A percentile compares a stretch with the other conserved stretches of the same genome.
Conservation (phyloP, 92 coral and sea anemone genomes). For the Siderastrea radians region DNA sequence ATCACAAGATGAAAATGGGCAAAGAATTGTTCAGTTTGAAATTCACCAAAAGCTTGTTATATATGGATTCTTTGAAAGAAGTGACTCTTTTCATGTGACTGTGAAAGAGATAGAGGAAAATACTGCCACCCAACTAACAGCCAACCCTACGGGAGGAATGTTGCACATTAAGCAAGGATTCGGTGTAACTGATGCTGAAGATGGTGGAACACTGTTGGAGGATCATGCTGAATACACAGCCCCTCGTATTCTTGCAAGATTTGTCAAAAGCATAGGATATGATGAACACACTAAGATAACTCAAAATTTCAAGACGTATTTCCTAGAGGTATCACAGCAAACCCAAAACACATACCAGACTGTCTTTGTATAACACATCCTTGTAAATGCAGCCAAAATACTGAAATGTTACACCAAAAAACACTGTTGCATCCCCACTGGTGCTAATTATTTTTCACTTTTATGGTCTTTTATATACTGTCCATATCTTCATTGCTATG, state of each 20-base stretch:
- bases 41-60: conserved; percentile 6
- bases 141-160: neutral
- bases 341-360: neutral
- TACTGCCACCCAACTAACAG: neutral
- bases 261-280: neutral
- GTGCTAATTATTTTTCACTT: too few species aligned
- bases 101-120: neutral
- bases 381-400: too few species aligned
- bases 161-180: conserved; percentile 7
- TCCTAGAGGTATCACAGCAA: neutral
- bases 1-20: conserved; percentile 16
- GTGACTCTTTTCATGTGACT: neutral
- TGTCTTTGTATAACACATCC: too few species aligned
- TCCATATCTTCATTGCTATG: too few species aligned
- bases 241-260: conserved; percentile 6
- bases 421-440: too few species aligned
- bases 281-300: neutral
- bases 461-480: too few species aligned
- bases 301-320: conserved; percentile 10
- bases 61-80: conserved; percentile 2
- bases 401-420: too few species aligned
- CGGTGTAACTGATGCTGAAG: neutral
- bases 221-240: conserved; percentile 19
- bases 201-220: conserved; percentile 22
- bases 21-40: conserved; percentile 13